Percentiles rank a stretch among this genome's conserved stretches.
Evolutionary conservation across 2,797 vertebrate species (phyloP).

Genomic region (Hylomyscus alleni): DNA sequence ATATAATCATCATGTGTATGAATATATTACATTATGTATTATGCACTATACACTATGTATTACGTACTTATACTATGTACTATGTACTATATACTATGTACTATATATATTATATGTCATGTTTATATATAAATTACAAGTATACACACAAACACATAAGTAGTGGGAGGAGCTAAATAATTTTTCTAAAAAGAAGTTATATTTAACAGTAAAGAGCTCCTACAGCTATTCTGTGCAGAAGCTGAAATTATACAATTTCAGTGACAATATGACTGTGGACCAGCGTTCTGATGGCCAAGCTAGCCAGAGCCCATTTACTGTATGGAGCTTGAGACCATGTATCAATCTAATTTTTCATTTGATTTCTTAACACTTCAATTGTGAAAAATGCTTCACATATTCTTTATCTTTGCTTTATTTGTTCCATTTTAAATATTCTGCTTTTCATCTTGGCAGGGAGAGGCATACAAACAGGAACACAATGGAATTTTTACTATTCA

Average conservation of each 20-base stretch:
- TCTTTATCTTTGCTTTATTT: not conserved
- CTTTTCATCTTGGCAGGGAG: not conserved
- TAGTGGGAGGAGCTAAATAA: not conserved
- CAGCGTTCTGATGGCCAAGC: not conserved
- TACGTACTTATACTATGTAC: too few species aligned
- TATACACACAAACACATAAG: not conserved
- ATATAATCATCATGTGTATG: not conserved
- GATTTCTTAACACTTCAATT: not conserved
- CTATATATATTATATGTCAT: not conserved
- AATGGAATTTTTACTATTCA: not conserved
- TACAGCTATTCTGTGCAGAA: not conserved
- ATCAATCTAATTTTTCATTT: not conserved
- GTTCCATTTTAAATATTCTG: not conserved
- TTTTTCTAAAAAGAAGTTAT: not conserved
- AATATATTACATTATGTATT: not conserved
- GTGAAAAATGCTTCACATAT: not conserved
- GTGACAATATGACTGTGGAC: not conserved
- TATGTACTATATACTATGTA: too few species aligned
- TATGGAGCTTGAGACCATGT: not conserved
- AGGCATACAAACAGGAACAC: too few species aligned
- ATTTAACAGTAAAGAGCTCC: not conserved
- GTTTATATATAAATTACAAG: not conserved
- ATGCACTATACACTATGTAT: too few species aligned
- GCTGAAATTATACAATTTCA: slow-evolving; percentile 23
- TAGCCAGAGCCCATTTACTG: not conserved